phyloP scores from a whole-genome alignment of 2,888 invertebrate genomes.

The Cryptus viduatorius region DNA sequence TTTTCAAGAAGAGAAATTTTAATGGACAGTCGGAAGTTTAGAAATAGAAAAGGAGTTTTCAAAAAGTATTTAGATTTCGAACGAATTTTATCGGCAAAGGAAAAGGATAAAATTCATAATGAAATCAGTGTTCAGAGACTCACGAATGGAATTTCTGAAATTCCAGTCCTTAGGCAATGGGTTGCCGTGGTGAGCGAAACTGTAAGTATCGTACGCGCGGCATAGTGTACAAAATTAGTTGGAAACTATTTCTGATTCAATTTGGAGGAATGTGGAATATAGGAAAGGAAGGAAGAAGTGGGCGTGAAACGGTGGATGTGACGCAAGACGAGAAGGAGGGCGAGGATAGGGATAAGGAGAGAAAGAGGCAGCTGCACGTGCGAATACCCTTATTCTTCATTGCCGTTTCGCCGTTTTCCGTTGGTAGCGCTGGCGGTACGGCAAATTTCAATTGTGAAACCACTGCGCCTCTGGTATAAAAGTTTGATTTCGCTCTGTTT shows the following conservation, averaged over 20 bases:
- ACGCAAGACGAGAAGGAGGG: slow-evolving; percentile 28
- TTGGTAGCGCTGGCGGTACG: not conserved
- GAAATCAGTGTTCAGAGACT: slow-evolving; percentile 4
- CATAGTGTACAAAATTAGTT: slow-evolving; percentile 65
- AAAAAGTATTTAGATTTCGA: not conserved
- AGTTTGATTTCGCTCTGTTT: not conserved
- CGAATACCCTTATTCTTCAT: slow-evolving; percentile 34
- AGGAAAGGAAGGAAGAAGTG: slow-evolving; percentile 25
- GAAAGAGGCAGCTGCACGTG: slow-evolving; percentile 13
- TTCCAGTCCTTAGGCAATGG: not conserved
- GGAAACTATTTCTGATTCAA: slow-evolving; percentile 70
- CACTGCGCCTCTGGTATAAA: not conserved
- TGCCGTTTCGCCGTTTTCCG: not conserved
- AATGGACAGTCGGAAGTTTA: too few relatives aligned
- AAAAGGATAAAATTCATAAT: not conserved
- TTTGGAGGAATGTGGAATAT: slow-evolving; percentile 65
- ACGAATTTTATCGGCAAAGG: not conserved
- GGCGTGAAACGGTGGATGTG: slow-evolving; percentile 2
- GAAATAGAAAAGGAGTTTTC: not conserved
- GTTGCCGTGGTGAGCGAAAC: slow-evolving; percentile 15
- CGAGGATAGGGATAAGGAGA: not conserved
- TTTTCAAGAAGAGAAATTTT: not conserved
- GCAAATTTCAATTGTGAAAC: slow-evolving; percentile 4
- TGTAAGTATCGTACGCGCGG: not conserved
- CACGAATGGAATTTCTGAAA: not conserved